These are phyloP conservation scores for Parasteatoda lunata DNA, from an alignment of 2,888 invertebrate genomes.

Conservation along the genomic window DNA sequence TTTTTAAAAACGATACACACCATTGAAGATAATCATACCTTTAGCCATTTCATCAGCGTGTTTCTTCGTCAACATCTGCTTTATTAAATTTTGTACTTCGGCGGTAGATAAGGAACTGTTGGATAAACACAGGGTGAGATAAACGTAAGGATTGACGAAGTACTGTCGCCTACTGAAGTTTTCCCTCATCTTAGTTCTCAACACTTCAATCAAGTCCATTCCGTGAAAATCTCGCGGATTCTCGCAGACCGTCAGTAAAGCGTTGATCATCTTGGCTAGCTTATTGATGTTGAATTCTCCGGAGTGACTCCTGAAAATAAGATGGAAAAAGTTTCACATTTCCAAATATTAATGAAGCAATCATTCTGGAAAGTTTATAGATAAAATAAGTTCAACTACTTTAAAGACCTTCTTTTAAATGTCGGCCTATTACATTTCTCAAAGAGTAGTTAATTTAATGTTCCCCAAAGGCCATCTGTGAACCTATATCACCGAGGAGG, in stretches of 20 bases:
- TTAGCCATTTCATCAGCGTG: background rate
- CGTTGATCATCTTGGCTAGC: constrained; percentile 30
- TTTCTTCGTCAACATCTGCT: background rate
- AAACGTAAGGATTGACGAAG: constrained; percentile 23
- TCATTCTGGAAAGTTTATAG: background rate
- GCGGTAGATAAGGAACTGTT: background rate
- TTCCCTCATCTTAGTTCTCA: background rate
- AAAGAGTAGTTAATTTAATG: too few relatives aligned
- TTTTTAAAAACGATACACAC: too few relatives aligned
- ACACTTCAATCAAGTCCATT: constrained; percentile 8
- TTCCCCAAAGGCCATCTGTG: too few relatives aligned
- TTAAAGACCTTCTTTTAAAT: background rate
- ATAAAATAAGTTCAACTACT: background rate
- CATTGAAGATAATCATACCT: background rate
- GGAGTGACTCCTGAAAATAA: background rate
- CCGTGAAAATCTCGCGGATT: constrained; percentile 42
- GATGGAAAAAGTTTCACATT: background rate
- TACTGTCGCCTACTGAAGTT: background rate
- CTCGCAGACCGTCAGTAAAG: constrained; percentile 36
- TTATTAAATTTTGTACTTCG: constrained; percentile 7
- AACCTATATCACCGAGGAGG: too few relatives aligned
- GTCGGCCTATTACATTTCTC: too few relatives aligned
- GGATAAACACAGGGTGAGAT: constrained; percentile 37
- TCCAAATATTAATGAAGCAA: background rate
- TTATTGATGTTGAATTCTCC: background rate